phyloP scores from a whole-genome alignment of 2,113 vertebrate genomes.

The Pseudorasbora parva region DNA sequence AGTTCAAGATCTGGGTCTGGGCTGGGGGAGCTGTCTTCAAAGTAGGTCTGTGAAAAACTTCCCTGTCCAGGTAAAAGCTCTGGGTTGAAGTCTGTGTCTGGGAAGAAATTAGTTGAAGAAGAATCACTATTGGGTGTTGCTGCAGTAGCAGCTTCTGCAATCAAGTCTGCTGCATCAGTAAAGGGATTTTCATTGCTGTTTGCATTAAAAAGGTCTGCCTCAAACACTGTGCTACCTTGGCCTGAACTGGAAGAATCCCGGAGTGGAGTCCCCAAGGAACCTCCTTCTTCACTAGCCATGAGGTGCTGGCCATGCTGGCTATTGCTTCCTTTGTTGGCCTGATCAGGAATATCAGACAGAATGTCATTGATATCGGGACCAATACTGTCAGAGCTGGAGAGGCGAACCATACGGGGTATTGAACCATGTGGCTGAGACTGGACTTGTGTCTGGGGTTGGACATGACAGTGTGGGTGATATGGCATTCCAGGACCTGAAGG shows the following conservation, averaged over 20 bases:
- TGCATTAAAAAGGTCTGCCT: constrained; percentile 93
- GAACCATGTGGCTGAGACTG: constrained; percentile 78
- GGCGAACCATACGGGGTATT: constrained; percentile 87
- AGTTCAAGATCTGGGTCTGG: constrained; percentile 92
- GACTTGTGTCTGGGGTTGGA: constrained; percentile 72
- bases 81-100: constrained; percentile 93
- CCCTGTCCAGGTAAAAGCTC: constrained; percentile 89
- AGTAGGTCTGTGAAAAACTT: constrained; percentile 88
- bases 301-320: constrained; percentile 73
- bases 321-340: constrained; percentile 84
- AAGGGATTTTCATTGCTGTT: constrained; percentile 93
- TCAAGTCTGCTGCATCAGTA: constrained; percentile 92
- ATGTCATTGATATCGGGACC: constrained; percentile 95
- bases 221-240: constrained; percentile 94
- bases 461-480: constrained; percentile 73
- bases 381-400: constrained; percentile 96
- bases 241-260: constrained; percentile 96
- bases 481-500: constrained; percentile 79
- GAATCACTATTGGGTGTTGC: constrained; percentile 93
- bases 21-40: constrained; percentile 94
- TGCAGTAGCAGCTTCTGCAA: constrained; percentile 87
- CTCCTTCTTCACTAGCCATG: constrained; percentile 85
- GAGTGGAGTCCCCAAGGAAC: constrained; percentile 90
- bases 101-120: constrained; percentile 92
- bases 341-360: constrained; percentile 94